A percentile compares a stretch with the other conserved stretches of the same genome.
phyloP scores from a whole-genome alignment of 2,113 vertebrate genomes.

The Pluvialis apricaria region DNA sequence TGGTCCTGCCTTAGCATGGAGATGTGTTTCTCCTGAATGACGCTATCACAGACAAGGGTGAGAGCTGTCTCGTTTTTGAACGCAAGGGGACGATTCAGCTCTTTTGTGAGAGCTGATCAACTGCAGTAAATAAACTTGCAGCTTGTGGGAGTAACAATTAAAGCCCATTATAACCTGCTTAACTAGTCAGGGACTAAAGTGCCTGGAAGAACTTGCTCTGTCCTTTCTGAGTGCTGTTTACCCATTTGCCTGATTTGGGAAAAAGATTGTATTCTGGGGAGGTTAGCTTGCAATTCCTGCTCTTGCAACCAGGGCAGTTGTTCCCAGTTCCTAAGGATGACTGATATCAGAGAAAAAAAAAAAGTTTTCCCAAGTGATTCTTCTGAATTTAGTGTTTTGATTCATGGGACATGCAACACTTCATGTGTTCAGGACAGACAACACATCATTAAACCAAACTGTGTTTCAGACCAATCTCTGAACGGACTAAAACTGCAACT shows the following conservation, averaged over 20 bases:
- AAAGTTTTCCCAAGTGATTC: not conserved
- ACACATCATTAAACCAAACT: not conserved
- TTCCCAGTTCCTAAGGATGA: not conserved
- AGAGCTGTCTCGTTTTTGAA: conserved; percentile 13
- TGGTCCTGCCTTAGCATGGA: not conserved
- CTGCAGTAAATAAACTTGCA: conserved; percentile 26
- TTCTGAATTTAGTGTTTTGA: not conserved
- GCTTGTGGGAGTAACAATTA: conserved; percentile 44
- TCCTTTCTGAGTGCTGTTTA: not conserved
- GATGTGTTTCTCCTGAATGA: not conserved
- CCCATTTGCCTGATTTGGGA: not conserved
- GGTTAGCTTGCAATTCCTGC: not conserved
- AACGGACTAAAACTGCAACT: not conserved
- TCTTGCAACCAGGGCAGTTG: not conserved
- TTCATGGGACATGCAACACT: not conserved
- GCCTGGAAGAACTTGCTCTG: conserved; percentile 46
- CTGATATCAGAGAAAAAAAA: not conserved
- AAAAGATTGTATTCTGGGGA: not conserved
- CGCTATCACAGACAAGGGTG: not conserved
- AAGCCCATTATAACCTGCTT: conserved; percentile 49
- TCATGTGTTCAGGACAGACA: not conserved
- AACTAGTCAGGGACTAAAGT: conserved; percentile 12
- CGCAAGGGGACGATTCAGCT: not conserved
- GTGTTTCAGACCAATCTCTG: not conserved
- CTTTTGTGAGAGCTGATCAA: conserved; percentile 15